Evolutionary conservation across 2,888 invertebrate genomes (phyloP).

Genomic region (Drepanosiphum platanoidis): DNA sequence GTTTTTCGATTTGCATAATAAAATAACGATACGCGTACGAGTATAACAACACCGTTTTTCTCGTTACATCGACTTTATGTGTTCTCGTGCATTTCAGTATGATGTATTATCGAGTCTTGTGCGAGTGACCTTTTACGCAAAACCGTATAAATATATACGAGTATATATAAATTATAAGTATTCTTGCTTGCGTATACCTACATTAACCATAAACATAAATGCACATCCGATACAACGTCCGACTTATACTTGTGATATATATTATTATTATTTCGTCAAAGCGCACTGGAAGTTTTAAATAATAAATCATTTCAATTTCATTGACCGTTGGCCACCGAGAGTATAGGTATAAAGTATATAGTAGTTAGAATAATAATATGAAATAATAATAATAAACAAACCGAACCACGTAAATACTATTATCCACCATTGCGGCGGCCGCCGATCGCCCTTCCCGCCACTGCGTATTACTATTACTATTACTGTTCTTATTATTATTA

Average conservation of each 20-base stretch:
- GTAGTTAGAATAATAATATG: background rate
- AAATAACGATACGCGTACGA: conserved; percentile 4
- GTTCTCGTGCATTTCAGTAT: background rate
- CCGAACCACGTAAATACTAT: background rate
- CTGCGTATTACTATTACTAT: background rate
- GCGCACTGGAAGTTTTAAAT: background rate
- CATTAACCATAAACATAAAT: background rate
- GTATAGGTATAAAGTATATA: no score
- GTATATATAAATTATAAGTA: no score
- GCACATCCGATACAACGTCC: background rate
- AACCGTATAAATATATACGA: background rate
- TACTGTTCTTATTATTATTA: no score
- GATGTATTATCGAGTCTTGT: background rate
- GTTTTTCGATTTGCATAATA: conserved; percentile 40
- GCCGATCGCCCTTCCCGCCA: background rate
- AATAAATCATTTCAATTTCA: background rate
- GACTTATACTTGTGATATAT: no score
- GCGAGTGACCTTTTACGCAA: background rate
- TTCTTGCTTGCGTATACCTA: background rate
- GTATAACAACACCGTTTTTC: conserved; percentile 9
- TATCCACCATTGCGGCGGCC: background rate
- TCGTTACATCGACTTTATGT: background rate
- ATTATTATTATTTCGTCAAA: background rate
- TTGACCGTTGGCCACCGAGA: background rate
- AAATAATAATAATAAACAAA: background rate